Percentiles rank a stretch among this genome's conserved stretches.
Evolutionary conservation across 2,113 vertebrate species (phyloP).

Genomic region (Colaptes auratus): DNA sequence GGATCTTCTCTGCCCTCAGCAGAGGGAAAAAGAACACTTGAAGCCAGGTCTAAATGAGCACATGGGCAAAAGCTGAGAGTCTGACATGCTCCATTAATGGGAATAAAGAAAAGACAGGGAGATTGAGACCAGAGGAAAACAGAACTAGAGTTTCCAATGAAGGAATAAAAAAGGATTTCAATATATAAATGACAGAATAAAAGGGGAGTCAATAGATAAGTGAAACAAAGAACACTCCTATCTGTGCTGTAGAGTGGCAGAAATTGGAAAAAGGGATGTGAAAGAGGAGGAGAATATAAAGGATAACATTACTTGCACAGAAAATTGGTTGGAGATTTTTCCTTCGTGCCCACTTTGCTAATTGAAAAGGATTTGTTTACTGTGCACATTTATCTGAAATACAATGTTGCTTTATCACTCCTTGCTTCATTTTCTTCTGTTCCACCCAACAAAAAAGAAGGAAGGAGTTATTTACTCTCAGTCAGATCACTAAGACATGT

Average conservation of each 20-base stretch:
- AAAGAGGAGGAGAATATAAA: not conserved
- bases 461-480: not conserved
- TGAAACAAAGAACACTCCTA: not conserved
- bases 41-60: not conserved
- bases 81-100: not conserved
- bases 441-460: not conserved
- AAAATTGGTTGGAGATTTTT: not conserved
- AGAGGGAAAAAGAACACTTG: not conserved
- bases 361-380: not conserved
- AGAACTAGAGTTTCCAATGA: not conserved
- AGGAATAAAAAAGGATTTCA: not conserved
- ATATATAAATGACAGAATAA: not conserved
- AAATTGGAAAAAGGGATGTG: not conserved
- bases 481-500: not conserved
- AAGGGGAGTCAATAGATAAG: not conserved
- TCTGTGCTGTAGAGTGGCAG: not conserved
- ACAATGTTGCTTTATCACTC: not conserved
- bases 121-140: not conserved
- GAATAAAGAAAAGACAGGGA: not conserved
- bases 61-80: not conserved
- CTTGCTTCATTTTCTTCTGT: not conserved
- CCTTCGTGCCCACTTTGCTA: not conserved
- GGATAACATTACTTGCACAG: not conserved
- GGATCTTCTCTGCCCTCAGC: not conserved
- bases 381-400: not conserved